phyloP scores from a whole-genome alignment of 1,140 invertebrate genomes.

The Phenacoccus solenopsis region DNA sequence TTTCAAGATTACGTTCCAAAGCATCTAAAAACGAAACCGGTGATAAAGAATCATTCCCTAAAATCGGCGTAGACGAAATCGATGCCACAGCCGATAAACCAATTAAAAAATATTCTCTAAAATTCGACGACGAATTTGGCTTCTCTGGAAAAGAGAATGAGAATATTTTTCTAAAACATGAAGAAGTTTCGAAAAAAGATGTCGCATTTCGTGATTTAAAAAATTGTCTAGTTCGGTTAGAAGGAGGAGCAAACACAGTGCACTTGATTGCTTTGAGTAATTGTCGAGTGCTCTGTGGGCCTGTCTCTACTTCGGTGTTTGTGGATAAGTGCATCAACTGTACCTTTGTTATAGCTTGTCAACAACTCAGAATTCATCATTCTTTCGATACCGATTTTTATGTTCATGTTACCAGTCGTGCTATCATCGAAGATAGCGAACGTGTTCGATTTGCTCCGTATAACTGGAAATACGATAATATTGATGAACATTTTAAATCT shows the following conservation, averaged over 20 bases:
- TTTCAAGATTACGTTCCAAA: conserved; percentile 26
- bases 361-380: conserved; percentile 81
- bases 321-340: conserved; percentile 69
- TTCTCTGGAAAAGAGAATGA: conserved; percentile 51
- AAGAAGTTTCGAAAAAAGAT: conserved; percentile 67
- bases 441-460: conserved; percentile 71
- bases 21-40: conserved; percentile 26
- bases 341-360: conserved; percentile 76
- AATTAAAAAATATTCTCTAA: background rate
- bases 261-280: conserved; percentile 65
- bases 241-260: conserved; percentile 77
- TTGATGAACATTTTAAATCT: conserved; percentile 54
- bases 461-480: conserved; percentile 60
- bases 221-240: conserved; percentile 61
- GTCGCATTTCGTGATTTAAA: conserved; percentile 61
- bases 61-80: conserved; percentile 34
- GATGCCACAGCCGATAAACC: conserved; percentile 24
- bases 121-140: conserved; percentile 35
- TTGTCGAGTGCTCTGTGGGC: conserved; percentile 65
- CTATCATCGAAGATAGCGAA: conserved; percentile 86
- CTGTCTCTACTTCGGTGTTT: conserved; percentile 82
- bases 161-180: conserved; percentile 45
- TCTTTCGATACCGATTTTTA: conserved; percentile 67
- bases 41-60: conserved; percentile 36
- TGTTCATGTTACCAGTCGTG: conserved; percentile 81